Evolutionary conservation across 2,797 vertebrate species (phyloP).

Genomic region (Helicolenus hilgendorfi): DNA sequence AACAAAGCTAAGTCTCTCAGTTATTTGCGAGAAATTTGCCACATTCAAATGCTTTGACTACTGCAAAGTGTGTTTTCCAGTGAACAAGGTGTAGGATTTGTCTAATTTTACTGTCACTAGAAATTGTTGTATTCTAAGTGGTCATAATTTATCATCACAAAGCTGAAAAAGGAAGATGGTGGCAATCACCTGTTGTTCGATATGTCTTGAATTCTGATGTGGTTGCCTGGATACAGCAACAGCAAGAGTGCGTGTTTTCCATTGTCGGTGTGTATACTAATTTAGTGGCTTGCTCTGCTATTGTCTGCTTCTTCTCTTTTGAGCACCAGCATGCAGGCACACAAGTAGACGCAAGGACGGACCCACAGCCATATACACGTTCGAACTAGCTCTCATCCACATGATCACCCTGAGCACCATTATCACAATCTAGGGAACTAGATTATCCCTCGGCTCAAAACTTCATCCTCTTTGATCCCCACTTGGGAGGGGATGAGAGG

Average conservation of each 20-base stretch:
- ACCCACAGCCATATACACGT: conserved; percentile 15
- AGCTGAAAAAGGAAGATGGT: conserved; percentile 37
- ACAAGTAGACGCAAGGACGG: conserved; percentile 20
- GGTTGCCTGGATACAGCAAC: conserved; percentile 85
- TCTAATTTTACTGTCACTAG: conserved; percentile 13
- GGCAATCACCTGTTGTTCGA: conserved; percentile 72
- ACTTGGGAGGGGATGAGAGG: conserved; percentile 79
- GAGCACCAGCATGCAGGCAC: conserved; percentile 31
- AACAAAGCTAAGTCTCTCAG: conserved; percentile 13
- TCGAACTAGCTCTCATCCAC: conserved; percentile 63
- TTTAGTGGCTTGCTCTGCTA: conserved; percentile 51
- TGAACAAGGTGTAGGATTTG: background rate
- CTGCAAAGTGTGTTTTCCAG: conserved; percentile 20
- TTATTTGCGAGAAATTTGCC: background rate
- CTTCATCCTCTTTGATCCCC: conserved; percentile 85
- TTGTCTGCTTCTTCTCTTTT: conserved; percentile 58
- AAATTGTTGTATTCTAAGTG: conserved; percentile 15
- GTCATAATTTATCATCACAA: conserved; percentile 25
- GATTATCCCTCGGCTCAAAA: conserved; percentile 87
- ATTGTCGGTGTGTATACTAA: conserved; percentile 30
- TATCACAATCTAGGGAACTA: conserved; percentile 88
- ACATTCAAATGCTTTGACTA: background rate
- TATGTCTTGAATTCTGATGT: conserved; percentile 70
- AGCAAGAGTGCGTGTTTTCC: conserved; percentile 34
- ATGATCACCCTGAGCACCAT: conserved; percentile 83